Conservation (phyloP, 2,797 vertebrate species). For the Choloepus didactylus region DNA sequence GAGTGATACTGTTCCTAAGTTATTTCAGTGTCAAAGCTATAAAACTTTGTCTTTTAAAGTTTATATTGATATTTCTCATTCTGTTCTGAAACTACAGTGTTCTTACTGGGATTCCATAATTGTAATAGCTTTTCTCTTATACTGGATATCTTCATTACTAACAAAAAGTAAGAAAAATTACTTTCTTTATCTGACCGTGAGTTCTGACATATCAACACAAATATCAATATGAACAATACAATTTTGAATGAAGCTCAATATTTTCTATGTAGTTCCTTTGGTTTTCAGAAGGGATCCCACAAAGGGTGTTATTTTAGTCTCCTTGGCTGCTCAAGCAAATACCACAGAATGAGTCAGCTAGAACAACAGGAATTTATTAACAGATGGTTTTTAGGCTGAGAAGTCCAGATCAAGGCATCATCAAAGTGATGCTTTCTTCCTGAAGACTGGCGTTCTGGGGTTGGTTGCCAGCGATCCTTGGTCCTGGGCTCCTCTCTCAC, state of each 20-base stretch:
- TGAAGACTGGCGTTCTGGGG: too few species aligned
- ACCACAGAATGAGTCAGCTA: too few species aligned
- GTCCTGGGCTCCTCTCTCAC: too few species aligned
- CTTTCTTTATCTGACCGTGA: neutral
- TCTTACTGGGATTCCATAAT: neutral
- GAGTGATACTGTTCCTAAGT: neutral
- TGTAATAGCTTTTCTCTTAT: neutral
- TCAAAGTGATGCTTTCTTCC: too few species aligned
- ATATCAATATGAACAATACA: neutral
- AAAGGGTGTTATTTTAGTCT: neutral
- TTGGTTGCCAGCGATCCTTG: too few species aligned
- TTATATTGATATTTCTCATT: neutral
- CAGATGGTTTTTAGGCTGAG: too few species aligned
- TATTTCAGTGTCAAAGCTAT: neutral
- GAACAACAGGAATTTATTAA: too few species aligned
- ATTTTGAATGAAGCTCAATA: neutral
- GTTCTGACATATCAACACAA: neutral
- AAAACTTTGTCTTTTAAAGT: slow-evolving; percentile 17
- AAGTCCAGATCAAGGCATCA: too few species aligned
- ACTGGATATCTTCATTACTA: too few species aligned
- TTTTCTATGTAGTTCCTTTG: neutral
- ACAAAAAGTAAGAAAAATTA: neutral
- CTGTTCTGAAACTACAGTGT: slow-evolving; percentile 8
- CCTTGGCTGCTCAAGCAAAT: too few species aligned
- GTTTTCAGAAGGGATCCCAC: neutral